Conservation (phyloP, 2,888 invertebrate species). For the Limnephilus rhombicus region DNA sequence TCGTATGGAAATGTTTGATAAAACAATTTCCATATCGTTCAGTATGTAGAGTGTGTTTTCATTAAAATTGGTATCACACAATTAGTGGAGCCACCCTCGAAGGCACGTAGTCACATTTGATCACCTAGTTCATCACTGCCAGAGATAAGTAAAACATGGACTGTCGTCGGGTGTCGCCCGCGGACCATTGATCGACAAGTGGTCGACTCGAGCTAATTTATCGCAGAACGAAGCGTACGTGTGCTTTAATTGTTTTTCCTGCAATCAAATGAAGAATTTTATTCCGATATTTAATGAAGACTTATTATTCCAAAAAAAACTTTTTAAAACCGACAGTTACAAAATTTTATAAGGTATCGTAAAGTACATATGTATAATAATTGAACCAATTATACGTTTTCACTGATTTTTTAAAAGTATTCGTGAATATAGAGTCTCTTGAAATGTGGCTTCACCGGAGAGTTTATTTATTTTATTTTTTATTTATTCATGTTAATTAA, state of each 20-base stretch:
- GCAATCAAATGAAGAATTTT: neutral
- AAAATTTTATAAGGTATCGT: no score
- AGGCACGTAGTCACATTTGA: slow-evolving; percentile 20
- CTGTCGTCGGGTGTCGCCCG: neutral
- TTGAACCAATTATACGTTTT: no score
- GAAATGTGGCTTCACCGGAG: no score
- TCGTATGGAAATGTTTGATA: neutral
- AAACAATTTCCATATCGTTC: neutral
- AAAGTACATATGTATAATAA: no score
- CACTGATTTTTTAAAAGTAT: no score
- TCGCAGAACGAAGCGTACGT: neutral
- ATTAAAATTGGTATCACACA: neutral
- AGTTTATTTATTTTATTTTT: no score
- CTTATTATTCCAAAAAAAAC: neutral
- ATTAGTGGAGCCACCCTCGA: slow-evolving; percentile 7
- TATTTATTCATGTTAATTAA: no score
- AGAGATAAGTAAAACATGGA: neutral
- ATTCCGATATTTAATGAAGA: neutral
- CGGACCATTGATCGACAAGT: neutral
- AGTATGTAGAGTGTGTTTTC: neutral
- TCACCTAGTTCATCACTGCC: slow-evolving; percentile 33
- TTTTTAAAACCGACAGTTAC: no score
- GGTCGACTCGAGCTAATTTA: neutral
- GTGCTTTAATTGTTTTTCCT: neutral
- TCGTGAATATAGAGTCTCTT: no score